Conservation (phyloP, 35 echinoderm and acorn worm species). For the Stichopus chloronotus region DNA sequence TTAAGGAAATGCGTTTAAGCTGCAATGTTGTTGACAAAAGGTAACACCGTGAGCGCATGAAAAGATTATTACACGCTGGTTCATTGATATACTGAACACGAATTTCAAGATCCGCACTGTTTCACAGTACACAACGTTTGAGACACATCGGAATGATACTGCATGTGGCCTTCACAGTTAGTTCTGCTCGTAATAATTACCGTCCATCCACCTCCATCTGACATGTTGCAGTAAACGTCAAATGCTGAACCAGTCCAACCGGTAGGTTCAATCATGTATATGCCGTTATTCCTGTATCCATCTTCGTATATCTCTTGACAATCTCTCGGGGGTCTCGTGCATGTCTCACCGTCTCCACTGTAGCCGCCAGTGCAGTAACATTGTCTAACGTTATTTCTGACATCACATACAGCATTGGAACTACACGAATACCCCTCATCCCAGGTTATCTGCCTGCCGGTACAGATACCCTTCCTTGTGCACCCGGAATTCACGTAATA, state of each 20-base stretch:
- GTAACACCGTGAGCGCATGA: no score
- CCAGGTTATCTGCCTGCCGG: neutral
- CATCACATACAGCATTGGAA: neutral
- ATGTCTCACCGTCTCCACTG: neutral
- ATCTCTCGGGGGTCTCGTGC: neutral
- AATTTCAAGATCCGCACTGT: no score
- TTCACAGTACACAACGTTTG: no score
- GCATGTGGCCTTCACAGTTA: no score
- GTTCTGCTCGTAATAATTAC: neutral
- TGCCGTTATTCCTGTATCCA: neutral
- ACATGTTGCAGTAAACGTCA: constrained; percentile 2
- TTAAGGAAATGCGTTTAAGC: no score
- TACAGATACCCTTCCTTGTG: neutral
- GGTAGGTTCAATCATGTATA: neutral
- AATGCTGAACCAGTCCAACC: neutral
- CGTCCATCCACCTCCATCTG: constrained; percentile 7
- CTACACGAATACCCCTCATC: neutral
- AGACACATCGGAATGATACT: no score
- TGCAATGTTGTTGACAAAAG: no score
- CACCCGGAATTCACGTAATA: constrained; percentile 1
- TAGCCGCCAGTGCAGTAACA: neutral
- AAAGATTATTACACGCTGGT: no score
- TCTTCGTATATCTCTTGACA: neutral
- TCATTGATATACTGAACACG: no score
- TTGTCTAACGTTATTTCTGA: neutral